Conservation (phyloP, 2,888 invertebrate species). For the Acrobasis suavella region DNA sequence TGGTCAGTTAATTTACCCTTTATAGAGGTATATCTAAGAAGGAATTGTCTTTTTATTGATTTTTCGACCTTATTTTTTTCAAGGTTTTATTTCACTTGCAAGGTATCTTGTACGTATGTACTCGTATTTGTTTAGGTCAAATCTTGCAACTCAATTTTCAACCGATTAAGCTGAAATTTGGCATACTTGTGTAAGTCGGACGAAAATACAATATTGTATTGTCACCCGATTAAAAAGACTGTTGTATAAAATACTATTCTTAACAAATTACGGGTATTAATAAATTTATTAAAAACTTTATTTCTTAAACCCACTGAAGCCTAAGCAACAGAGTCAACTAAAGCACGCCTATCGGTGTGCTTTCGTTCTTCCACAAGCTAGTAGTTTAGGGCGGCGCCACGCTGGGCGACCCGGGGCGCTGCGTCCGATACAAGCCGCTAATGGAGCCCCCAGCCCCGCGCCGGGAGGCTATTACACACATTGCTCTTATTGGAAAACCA, state of each 20-base stretch:
- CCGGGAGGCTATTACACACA: constrained; percentile 64
- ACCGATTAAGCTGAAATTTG: too few species aligned
- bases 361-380: constrained; percentile 29
- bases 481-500: constrained; percentile 64
- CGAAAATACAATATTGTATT: too few species aligned
- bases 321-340: not conserved
- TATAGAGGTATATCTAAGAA: constrained; percentile 28
- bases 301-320: not conserved
- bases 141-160: too few species aligned
- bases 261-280: too few species aligned
- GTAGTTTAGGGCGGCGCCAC: constrained; percentile 45
- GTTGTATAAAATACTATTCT: too few species aligned
- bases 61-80: not conserved
- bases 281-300: too few species aligned
- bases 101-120: too few species aligned
- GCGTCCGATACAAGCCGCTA: constrained; percentile 61
- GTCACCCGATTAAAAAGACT: too few species aligned
- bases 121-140: too few species aligned
- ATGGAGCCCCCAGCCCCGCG: constrained; percentile 61
- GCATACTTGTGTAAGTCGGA: too few species aligned
- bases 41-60: not conserved
- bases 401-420: constrained; percentile 68
- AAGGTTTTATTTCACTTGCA: too few species aligned
- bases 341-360: not conserved
- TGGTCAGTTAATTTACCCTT: constrained; percentile 48